Evolutionary conservation across 2,888 invertebrate genomes (phyloP).

Genomic region (Zygogramma bicolorata): DNA sequence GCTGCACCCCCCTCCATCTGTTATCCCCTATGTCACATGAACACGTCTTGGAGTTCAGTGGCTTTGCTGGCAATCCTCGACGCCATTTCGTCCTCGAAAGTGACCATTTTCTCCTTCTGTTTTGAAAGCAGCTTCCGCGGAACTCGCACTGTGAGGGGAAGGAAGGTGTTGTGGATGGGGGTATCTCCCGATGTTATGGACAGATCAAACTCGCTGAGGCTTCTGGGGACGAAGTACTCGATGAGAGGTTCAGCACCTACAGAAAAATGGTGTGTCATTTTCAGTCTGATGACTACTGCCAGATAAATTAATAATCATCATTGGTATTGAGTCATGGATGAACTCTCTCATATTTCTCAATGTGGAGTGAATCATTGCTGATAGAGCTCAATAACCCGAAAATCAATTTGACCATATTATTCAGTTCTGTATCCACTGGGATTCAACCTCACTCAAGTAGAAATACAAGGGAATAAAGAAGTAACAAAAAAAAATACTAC

Average conservation of each 20-base stretch:
- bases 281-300: no score
- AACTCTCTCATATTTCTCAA: no score
- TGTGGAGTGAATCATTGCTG: no score
- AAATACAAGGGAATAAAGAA: no score
- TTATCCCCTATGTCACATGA: slow-evolving; percentile 77
- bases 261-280: not conserved
- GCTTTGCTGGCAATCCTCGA: slow-evolving; percentile 45
- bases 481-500: no score
- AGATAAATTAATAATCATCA: no score
- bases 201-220: slow-evolving; percentile 86
- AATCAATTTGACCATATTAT: no score
- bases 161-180: slow-evolving; percentile 61
- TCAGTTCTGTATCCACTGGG: no score
- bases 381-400: no score
- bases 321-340: no score
- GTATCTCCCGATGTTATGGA: slow-evolving; percentile 73
- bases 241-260: slow-evolving; percentile 73
- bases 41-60: slow-evolving; percentile 75
- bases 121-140: slow-evolving; percentile 65
- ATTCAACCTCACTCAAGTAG: no score
- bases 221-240: slow-evolving; percentile 87
- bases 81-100: slow-evolving; percentile 80
- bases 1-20: slow-evolving; percentile 17
- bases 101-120: slow-evolving; percentile 82
- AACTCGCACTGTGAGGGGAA: slow-evolving; percentile 61